Conservation (phyloP, 2,888 invertebrate species). For the Polydrusus pterygomalis region DNA sequence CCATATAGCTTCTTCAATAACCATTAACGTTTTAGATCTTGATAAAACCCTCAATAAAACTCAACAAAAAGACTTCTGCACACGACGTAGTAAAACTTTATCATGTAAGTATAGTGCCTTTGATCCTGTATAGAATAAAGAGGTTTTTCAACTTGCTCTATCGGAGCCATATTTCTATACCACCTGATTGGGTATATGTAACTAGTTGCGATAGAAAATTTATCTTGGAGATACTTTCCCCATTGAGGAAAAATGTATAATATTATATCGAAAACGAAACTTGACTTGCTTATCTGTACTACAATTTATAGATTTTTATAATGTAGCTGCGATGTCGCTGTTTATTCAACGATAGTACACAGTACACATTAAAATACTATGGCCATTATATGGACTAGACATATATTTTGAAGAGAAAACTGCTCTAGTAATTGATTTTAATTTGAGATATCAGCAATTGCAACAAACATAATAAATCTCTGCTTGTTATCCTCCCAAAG, state of each 20-base stretch:
- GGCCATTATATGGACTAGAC: too few species aligned
- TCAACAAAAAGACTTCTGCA: slow-evolving; percentile 21
- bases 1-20: neutral
- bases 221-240: slow-evolving; percentile 31
- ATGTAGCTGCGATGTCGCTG: too few species aligned
- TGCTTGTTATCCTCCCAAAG: slow-evolving; percentile 15
- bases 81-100: slow-evolving; percentile 36
- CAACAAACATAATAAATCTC: slow-evolving; percentile 7
- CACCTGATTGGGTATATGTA: slow-evolving; percentile 51
- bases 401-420: slow-evolving; percentile 23
- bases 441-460: neutral
- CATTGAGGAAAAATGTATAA: slow-evolving; percentile 34
- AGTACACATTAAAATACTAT: too few species aligned
- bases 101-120: slow-evolving; percentile 34
- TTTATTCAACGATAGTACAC: too few species aligned
- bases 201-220: slow-evolving; percentile 48
- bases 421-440: neutral
- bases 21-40: neutral
- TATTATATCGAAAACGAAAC: too few species aligned
- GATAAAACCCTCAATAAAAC: slow-evolving; percentile 22
- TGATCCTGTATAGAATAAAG: slow-evolving; percentile 38
- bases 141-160: slow-evolving; percentile 39
- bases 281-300: too few species aligned
- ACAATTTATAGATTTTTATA: too few species aligned
- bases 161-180: slow-evolving; percentile 44